phyloP scores from a whole-genome alignment of 2,113 vertebrate species.

The Notarius quadriscutis region DNA sequence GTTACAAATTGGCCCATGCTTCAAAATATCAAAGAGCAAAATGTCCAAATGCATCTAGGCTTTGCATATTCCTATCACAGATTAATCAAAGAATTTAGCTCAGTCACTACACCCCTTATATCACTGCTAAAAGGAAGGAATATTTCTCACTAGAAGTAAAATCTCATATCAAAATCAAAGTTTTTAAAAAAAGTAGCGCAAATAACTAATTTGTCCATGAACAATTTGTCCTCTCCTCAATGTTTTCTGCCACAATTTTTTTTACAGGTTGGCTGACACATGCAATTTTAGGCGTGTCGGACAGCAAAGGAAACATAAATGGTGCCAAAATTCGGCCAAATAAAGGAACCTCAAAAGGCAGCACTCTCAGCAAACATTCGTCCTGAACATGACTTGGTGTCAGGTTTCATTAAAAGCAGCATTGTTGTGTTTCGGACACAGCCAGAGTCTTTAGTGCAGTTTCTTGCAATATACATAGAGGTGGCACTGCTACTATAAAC shows the following conservation, averaged over 20 bases:
- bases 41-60: background rate
- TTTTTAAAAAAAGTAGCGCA: background rate
- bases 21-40: background rate
- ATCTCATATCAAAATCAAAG: background rate
- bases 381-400: background rate
- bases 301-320: background rate
- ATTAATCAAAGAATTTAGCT: background rate
- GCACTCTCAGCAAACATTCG: background rate
- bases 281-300: background rate
- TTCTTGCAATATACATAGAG: constrained; percentile 7
- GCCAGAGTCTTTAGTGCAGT: constrained; percentile 12
- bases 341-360: background rate
- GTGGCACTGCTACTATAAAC: constrained; percentile 27
- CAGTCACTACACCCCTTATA: background rate
- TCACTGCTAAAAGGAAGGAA: background rate
- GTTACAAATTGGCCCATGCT: background rate
- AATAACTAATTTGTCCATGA: background rate
- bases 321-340: background rate
- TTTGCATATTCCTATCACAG: background rate
- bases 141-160: background rate
- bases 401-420: background rate
- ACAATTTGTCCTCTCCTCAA: background rate
- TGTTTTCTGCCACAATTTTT: background rate
- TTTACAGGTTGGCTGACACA: background rate
- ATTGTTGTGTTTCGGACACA: background rate